Percentiles rank a stretch among this genome's conserved stretches.
phyloP scores from a whole-genome alignment of 2,113 vertebrate species.

The Trinectes maculatus region DNA sequence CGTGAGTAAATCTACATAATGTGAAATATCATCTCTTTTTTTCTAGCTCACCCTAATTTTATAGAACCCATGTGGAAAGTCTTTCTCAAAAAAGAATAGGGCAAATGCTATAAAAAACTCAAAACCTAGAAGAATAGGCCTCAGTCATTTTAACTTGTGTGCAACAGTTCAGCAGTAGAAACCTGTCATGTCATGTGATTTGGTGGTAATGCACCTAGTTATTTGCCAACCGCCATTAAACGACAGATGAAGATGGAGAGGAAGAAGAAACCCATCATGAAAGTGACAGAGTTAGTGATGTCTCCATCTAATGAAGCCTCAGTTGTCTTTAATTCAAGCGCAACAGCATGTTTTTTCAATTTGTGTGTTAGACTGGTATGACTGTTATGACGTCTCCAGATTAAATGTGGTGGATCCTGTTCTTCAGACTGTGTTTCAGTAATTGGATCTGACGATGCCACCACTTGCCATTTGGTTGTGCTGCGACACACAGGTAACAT shows the following conservation, averaged over 20 bases:
- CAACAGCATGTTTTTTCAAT: too few relatives aligned
- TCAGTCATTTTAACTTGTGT: not conserved
- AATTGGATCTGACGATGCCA: slow-evolving; percentile 95
- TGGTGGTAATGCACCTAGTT: too few relatives aligned
- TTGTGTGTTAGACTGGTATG: not conserved
- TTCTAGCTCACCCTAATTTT: not conserved
- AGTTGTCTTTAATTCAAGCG: not conserved
- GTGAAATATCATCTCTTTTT: not conserved
- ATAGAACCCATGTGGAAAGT: not conserved
- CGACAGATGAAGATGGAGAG: too few relatives aligned
- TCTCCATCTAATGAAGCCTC: not conserved
- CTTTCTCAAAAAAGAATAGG: not conserved
- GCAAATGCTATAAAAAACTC: too few relatives aligned
- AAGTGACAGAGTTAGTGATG: not conserved
- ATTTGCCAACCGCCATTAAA: too few relatives aligned
- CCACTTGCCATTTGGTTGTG: slow-evolving; percentile 95
- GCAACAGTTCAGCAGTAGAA: too few relatives aligned
- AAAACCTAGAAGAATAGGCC: too few relatives aligned
- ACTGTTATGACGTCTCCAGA: not conserved
- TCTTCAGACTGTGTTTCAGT: slow-evolving; percentile 88
- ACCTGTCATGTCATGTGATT: too few relatives aligned
- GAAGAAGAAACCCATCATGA: not conserved
- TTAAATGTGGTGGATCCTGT: not conserved
- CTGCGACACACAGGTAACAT: slow-evolving; percentile 93
- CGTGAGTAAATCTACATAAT: slow-evolving; percentile 75